A percentile compares a stretch with the other conserved stretches of the same genome.
These are phyloP conservation scores for Hydrocynus forskahlii DNA, from an alignment of 2,797 vertebrate species.

Conservation along the genomic window DNA sequence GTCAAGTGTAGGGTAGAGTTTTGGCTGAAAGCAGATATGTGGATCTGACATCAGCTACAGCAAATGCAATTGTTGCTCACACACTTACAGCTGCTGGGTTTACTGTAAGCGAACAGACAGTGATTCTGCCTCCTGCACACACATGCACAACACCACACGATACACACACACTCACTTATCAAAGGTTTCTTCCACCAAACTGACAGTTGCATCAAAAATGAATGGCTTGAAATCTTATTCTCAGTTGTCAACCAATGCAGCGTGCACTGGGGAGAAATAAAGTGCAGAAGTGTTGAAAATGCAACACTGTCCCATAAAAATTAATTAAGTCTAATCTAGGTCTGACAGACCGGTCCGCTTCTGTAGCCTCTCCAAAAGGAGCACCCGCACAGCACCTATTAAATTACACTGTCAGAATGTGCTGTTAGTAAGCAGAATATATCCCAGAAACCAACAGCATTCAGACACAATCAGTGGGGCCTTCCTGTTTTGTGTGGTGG, in stretches of 20 bases:
- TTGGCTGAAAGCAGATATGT: background rate
- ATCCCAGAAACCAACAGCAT: conserved; percentile 49
- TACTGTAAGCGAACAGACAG: background rate
- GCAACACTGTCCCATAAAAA: conserved; percentile 45
- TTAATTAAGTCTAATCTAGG: conserved; percentile 45
- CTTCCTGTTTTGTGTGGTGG: conserved; percentile 17
- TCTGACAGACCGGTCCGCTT: conserved; percentile 33
- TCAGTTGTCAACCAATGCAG: conserved; percentile 1
- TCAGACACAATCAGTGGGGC: conserved; percentile 35
- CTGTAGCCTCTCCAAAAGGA: conserved; percentile 34
- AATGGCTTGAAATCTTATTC: conserved; percentile 29
- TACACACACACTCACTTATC: background rate
- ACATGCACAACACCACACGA: background rate
- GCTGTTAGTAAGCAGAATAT: conserved; percentile 50
- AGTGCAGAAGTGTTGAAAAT: conserved; percentile 27
- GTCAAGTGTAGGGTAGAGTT: background rate
- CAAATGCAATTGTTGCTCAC: background rate
- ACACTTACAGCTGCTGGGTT: background rate
- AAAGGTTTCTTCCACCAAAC: background rate
- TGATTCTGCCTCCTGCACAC: background rate
- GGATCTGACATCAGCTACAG: background rate
- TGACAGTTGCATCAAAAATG: background rate
- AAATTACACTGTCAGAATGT: conserved; percentile 54
- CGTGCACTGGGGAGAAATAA: conserved; percentile 10
- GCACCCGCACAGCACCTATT: conserved; percentile 20